Percentiles rank a stretch among this genome's conserved stretches.
Conservation (phyloP, 1,140 invertebrate species). For the Cotesia vestalis region DNA sequence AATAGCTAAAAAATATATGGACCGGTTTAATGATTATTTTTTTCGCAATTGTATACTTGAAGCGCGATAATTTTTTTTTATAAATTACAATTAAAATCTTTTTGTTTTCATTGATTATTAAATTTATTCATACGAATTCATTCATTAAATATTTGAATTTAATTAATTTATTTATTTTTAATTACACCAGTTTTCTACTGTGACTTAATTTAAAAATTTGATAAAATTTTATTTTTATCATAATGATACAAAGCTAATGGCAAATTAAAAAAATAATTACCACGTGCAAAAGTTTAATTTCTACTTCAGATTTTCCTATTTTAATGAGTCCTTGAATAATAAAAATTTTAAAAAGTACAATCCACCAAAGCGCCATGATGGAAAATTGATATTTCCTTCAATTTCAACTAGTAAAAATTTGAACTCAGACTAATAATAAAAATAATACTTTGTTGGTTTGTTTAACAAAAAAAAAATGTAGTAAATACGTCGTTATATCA, state of each 20-base stretch:
- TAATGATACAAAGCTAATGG: too few species aligned
- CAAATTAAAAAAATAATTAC: conserved; percentile 45
- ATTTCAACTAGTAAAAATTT: not conserved
- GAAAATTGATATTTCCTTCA: not conserved
- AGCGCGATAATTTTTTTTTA: conserved; percentile 7
- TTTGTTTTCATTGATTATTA: too few species aligned
- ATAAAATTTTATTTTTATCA: too few species aligned
- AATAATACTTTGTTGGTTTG: too few species aligned
- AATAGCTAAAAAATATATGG: conserved; percentile 54
- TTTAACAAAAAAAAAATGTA: not conserved
- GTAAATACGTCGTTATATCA: conserved; percentile 5
- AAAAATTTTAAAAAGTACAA: not conserved
- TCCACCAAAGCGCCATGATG: not conserved
- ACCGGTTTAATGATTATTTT: too few species aligned
- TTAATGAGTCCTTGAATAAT: conserved; percentile 20
- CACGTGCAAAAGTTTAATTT: conserved; percentile 56
- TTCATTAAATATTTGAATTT: too few species aligned
- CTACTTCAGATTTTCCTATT: conserved; percentile 42
- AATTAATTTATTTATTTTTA: too few species aligned
- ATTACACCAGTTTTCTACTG: too few species aligned
- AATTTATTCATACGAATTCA: too few species aligned
- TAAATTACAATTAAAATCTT: too few species aligned
- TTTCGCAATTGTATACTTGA: not conserved
- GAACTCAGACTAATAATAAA: too few species aligned
- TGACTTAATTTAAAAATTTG: too few species aligned